Conservation (phyloP, 2,888 invertebrate genomes). For the Apeira syringaria region DNA sequence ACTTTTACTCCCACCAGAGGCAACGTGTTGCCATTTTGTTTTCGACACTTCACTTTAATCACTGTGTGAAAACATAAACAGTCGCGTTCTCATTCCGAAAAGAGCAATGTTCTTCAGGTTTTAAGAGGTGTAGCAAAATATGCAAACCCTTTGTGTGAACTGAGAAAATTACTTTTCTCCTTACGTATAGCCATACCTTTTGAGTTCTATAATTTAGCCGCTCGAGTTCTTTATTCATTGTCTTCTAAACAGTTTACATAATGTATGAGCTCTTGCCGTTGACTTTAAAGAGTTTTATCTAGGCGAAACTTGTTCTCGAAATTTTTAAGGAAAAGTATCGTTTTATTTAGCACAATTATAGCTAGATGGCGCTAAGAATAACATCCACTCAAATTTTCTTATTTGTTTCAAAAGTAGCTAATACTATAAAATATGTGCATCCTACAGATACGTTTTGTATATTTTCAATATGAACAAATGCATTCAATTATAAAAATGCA, state of each 20-base stretch:
- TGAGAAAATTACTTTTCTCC: slow-evolving; percentile 48
- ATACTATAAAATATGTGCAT: no score
- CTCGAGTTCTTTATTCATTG: slow-evolving; percentile 11
- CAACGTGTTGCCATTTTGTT: slow-evolving; percentile 65
- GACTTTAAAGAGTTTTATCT: no score
- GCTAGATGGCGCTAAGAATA: no score
- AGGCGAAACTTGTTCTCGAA: no score
- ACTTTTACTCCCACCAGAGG: slow-evolving; percentile 41
- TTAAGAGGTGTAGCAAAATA: slow-evolving; percentile 53
- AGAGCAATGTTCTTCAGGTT: slow-evolving; percentile 56
- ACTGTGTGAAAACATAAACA: slow-evolving; percentile 76
- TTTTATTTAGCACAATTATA: no score
- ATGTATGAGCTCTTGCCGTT: not conserved
- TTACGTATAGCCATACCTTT: slow-evolving; percentile 39
- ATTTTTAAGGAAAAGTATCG: no score
- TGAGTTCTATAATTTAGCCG: slow-evolving; percentile 34
- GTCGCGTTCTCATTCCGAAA: slow-evolving; percentile 73
- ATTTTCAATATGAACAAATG: slow-evolving; percentile 10
- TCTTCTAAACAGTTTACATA: slow-evolving; percentile 14
- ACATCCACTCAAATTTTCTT: no score
- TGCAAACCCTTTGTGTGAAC: slow-evolving; percentile 49
- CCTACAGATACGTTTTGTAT: no score
- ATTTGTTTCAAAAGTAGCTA: no score
- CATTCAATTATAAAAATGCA: slow-evolving; percentile 26
- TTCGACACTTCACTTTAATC: slow-evolving; percentile 83